A percentile compares a stretch with the other conserved stretches of the same genome.
Conservation (phyloP, 2,888 invertebrate genomes). For the Thereva unica region DNA sequence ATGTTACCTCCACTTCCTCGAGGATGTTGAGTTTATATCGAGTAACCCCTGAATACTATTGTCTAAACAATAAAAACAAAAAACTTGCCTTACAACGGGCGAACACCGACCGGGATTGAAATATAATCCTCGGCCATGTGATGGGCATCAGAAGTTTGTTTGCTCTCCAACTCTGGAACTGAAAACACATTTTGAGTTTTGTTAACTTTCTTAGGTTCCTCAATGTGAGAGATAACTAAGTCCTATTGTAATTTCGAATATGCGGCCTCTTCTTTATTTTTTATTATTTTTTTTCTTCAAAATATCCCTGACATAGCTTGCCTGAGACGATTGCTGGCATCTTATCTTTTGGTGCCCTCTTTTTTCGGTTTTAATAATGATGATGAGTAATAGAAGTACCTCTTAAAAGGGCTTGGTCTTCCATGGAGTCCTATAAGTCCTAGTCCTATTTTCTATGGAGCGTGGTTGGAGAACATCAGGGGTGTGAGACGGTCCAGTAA, state of each 20-base stretch:
- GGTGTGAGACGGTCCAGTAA: no score
- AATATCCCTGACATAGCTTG: background rate
- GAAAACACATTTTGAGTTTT: no score
- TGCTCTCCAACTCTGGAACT: no score
- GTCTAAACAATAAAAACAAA: no score
- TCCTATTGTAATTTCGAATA: background rate
- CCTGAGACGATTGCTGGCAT: conserved; percentile 2
- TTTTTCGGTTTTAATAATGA: conserved; percentile 4
- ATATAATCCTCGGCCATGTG: no score
- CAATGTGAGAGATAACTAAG: conserved; percentile 5
- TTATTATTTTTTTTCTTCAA: no score
- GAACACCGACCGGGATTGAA: no score
- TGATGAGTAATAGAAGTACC: background rate
- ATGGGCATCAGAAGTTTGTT: no score
- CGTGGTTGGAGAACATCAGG: background rate
- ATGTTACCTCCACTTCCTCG: no score
- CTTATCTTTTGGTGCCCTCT: background rate
- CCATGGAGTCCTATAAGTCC: background rate
- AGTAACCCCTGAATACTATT: no score
- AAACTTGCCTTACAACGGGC: no score
- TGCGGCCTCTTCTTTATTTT: background rate
- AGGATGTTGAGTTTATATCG: no score
- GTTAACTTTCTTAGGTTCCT: conserved; percentile 3
- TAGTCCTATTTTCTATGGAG: background rate
- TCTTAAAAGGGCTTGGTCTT: background rate